phyloP scores from a whole-genome alignment of 2,113 vertebrate species.

The Labeo rohita region DNA sequence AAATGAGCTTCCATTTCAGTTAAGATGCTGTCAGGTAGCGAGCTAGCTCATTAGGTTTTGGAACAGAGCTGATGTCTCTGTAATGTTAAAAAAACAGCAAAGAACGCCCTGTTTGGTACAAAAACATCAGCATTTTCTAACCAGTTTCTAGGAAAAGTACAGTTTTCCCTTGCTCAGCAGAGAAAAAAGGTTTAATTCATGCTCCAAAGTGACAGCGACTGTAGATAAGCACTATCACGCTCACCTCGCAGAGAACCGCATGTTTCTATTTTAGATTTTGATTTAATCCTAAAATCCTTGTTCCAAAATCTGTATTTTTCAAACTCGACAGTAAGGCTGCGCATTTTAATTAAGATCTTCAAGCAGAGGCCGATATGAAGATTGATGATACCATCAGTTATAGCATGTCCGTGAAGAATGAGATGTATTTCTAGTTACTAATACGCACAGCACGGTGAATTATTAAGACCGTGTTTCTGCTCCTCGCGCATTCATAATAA shows the following conservation, averaged over 20 bases:
- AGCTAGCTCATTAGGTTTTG: neutral
- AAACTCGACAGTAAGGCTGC: neutral
- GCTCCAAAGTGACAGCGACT: neutral
- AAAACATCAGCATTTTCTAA: conserved; percentile 10
- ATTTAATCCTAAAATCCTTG: conserved; percentile 22
- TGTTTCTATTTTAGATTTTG: conserved; percentile 12
- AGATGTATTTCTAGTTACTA: conserved; percentile 29
- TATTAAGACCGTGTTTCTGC: conserved; percentile 32
- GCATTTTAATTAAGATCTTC: conserved; percentile 31
- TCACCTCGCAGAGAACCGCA: conserved; percentile 15
- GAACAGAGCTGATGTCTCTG: neutral
- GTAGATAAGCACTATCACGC: conserved; percentile 13
- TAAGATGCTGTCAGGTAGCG: neutral
- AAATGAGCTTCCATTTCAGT: neutral
- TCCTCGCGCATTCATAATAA: conserved; percentile 21
- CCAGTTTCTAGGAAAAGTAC: conserved; percentile 10
- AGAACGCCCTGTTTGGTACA: neutral
- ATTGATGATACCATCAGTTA: conserved; percentile 33
- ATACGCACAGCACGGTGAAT: conserved; percentile 19
- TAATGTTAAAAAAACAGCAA: neutral
- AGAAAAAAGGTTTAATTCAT: neutral
- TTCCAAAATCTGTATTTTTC: conserved; percentile 34
- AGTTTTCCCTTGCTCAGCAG: neutral
- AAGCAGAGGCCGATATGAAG: conserved; percentile 26
- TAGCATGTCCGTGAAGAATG: conserved; percentile 42